Base-by-base conservation (phyloP, 2,113 vertebrate genomes). In the Terrapene triunguis region DNA sequence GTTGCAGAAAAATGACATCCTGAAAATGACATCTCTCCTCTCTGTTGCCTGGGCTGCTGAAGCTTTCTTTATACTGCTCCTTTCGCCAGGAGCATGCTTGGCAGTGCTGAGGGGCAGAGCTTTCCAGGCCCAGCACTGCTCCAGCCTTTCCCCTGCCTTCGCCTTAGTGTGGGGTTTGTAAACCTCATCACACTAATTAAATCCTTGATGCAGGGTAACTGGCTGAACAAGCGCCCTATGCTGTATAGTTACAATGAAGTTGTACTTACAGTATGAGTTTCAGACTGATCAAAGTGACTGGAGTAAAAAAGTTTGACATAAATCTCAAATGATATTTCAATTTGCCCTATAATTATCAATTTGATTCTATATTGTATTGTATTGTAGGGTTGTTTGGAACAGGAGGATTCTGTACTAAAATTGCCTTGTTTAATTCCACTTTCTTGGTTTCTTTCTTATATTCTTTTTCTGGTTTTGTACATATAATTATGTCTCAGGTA, bases 321-420 rank as follows among this genome's bases (percentile, higher is more conserved):
- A 92, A 80, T 17, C 11, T 93, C 8, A 85, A 74, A 69, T 69
- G 4, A 1, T 8, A 82, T 88, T 95, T 86, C 51, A 1, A 72
- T 8, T 38, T 90, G 29, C 76, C 96, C 80, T 80, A 32, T 78
- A 94, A 93, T 92, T 76, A 42, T 47, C 87, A n/a, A 69, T n/a
- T 69, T 72, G 12, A 3, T 86, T 90, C 83, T 25, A 35, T 51
- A 53, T 7, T 89, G 95, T 44, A 50, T 87, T 86, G 89, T 59
- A 54, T 82, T 87, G 93, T 42, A 80, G 1, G 1, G 8, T 69
- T 93, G 89, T 80, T 86, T 92, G 5, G 24, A 93, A 76, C 17
- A 55, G 62, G 62, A 21, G 78, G 59, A 48, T 5, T 42, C n/a
- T 80, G 74, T 78, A 74, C 8, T 85, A 76, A 90, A 90, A 85